A percentile compares a stretch with the other conserved stretches of the same genome.
Conservation (phyloP, 2,113 vertebrate species). For the Syngnathus typhle region DNA sequence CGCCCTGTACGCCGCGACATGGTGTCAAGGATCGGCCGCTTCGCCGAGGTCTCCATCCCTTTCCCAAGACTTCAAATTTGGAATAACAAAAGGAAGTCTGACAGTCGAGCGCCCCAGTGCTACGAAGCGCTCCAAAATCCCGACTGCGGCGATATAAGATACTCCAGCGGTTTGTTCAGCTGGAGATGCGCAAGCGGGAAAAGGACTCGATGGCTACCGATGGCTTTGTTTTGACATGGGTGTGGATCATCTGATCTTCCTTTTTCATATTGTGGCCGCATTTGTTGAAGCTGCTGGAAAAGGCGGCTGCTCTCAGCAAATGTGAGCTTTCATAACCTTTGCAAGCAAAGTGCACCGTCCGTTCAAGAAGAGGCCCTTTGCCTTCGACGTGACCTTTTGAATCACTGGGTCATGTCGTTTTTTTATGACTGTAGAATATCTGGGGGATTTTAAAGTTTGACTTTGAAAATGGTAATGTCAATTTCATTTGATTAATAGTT, state of each 20-base stretch:
- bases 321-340: slow-evolving; percentile 35
- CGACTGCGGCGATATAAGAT: slow-evolving; percentile 51
- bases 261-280: slow-evolving; percentile 54
- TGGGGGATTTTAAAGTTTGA: too few species aligned
- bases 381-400: not conserved
- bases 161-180: slow-evolving; percentile 73
- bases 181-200: slow-evolving; percentile 58
- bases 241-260: slow-evolving; percentile 54
- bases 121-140: slow-evolving; percentile 41
- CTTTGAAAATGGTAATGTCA: too few species aligned
- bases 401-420: too few species aligned
- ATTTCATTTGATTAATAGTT: too few species aligned
- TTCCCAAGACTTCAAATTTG: slow-evolving; percentile 57
- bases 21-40: slow-evolving; percentile 16
- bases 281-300: slow-evolving; percentile 62
- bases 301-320: slow-evolving; percentile 29
- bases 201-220: slow-evolving; percentile 30
- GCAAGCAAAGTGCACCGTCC: slow-evolving; percentile 18
- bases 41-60: slow-evolving; percentile 39
- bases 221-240: slow-evolving; percentile 58
- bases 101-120: slow-evolving; percentile 36
- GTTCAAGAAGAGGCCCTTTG: not conserved
- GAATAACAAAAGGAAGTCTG: slow-evolving; percentile 68
- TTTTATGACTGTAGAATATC: too few species aligned
- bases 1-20: not conserved